Percentiles rank a stretch among this genome's conserved stretches.
phyloP scores from a whole-genome alignment of 1,140 invertebrate species.

The Pteromalus puparum region DNA sequence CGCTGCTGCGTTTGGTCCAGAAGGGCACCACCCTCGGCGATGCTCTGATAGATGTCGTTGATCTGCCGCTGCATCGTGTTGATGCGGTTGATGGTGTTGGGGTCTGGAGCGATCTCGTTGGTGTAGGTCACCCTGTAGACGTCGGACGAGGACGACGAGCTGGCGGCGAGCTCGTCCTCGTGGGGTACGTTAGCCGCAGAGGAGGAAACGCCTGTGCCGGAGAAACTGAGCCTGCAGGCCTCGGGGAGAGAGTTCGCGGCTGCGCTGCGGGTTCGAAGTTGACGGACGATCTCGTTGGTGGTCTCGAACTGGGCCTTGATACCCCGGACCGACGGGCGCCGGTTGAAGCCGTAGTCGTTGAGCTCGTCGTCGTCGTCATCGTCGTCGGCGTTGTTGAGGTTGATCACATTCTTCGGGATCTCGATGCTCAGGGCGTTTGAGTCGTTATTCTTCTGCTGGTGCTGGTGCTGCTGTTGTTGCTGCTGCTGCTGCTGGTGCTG shows the following conservation, averaged over 20 bases:
- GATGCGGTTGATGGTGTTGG: conserved; percentile 68
- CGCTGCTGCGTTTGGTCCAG: conserved; percentile 41
- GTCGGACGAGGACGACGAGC: conserved; percentile 39
- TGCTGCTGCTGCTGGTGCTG: conserved; percentile 8
- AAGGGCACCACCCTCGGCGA: conserved; percentile 60
- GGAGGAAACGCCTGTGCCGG: conserved; percentile 77
- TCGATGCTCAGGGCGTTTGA: conserved; percentile 48
- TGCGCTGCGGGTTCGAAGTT: conserved; percentile 78
- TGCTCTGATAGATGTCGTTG: conserved; percentile 72
- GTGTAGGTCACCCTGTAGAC: conserved; percentile 48
- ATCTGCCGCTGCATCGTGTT: conserved; percentile 71
- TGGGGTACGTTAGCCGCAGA: conserved; percentile 68
- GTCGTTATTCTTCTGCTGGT: not conserved
- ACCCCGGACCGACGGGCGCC: conserved; percentile 88
- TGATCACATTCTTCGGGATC: conserved; percentile 42
- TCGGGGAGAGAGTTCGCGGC: conserved; percentile 60
- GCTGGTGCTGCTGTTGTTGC: not conserved
- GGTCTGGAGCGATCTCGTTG: conserved; percentile 53
- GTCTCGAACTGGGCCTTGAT: conserved; percentile 85
- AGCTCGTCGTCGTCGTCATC: conserved; percentile 85
- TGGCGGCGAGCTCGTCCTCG: conserved; percentile 54
- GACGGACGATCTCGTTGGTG: conserved; percentile 87
- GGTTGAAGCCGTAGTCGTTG: conserved; percentile 92
- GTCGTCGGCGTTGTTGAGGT: conserved; percentile 1
- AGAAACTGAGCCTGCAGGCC: conserved; percentile 56